phyloP scores from a whole-genome alignment of 2,888 invertebrate genomes.

The Rosalia funebris region DNA sequence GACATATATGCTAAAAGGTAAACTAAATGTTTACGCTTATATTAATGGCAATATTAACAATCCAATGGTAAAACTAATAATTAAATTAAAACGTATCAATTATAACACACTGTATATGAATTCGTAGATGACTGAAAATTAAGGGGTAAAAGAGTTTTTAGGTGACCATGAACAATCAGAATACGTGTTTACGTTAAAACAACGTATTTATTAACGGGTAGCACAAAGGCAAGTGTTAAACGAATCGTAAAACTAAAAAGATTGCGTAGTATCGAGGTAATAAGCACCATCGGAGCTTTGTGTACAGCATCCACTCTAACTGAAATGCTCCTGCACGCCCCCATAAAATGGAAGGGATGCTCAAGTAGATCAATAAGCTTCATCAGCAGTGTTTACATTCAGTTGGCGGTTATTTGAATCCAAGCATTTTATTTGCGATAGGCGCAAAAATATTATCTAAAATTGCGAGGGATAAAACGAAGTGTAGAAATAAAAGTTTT shows the following conservation, averaged over 20 bases:
- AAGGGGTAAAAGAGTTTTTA: too few relatives aligned
- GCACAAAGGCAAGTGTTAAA: not conserved
- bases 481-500: not conserved
- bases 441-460: not conserved
- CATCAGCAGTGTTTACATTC: slow-evolving; percentile 18
- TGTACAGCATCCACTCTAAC: slow-evolving; percentile 22
- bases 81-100: too few relatives aligned
- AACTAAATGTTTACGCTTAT: too few relatives aligned
- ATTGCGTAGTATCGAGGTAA: slow-evolving; percentile 33
- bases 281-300: slow-evolving; percentile 38
- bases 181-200: too few relatives aligned
- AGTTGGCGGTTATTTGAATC: slow-evolving; percentile 6
- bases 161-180: too few relatives aligned
- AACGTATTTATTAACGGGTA: not conserved
- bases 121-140: too few relatives aligned
- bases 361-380: slow-evolving; percentile 24
- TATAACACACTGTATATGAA: too few relatives aligned
- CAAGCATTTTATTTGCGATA: not conserved
- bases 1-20: too few relatives aligned
- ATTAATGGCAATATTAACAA: too few relatives aligned
- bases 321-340: slow-evolving; percentile 17
- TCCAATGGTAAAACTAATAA: too few relatives aligned
- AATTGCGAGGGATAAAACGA: not conserved
- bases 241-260: slow-evolving; percentile 22
- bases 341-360: slow-evolving; percentile 7